Evolutionary conservation across 2,797 vertebrate genomes (phyloP).

Genomic region (Thaleichthys pacificus): DNA sequence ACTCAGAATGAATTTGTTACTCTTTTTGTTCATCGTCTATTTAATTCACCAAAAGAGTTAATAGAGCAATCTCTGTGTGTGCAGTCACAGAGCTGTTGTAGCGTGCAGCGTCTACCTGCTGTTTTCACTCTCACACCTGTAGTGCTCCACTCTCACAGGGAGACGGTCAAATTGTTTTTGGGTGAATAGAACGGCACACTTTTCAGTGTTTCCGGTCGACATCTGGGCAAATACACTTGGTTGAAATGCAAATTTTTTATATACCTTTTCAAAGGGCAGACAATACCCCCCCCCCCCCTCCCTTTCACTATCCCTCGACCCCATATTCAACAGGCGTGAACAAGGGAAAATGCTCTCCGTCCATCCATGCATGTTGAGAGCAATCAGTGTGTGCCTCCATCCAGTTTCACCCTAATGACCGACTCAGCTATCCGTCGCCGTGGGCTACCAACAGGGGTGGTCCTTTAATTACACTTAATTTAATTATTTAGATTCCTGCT

Average conservation of each 20-base stretch:
- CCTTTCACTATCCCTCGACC: background rate
- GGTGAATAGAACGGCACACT: background rate
- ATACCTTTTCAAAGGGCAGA: background rate
- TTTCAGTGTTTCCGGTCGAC: background rate
- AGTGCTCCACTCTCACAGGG: too few relatives aligned
- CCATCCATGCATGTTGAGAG: background rate
- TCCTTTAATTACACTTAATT: slow-evolving; percentile 18
- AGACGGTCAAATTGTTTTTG: too few relatives aligned
- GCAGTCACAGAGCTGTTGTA: background rate
- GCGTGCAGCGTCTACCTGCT: background rate
- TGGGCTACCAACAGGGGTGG: slow-evolving; percentile 21
- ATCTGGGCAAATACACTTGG: background rate
- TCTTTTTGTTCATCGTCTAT: background rate
- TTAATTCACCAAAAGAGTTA: background rate
- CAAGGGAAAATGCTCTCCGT: background rate
- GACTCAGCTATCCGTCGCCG: slow-evolving; percentile 12
- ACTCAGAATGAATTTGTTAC: background rate
- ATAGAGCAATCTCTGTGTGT: background rate
- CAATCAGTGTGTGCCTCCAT: background rate
- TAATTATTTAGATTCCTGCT: background rate
- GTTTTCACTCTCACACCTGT: too few relatives aligned
- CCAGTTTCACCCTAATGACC: background rate
- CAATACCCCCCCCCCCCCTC: background rate
- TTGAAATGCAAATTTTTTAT: background rate
- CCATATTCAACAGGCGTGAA: background rate